Evolutionary conservation across 2,797 vertebrate species (phyloP).

Genomic region (Vireo griseus): DNA sequence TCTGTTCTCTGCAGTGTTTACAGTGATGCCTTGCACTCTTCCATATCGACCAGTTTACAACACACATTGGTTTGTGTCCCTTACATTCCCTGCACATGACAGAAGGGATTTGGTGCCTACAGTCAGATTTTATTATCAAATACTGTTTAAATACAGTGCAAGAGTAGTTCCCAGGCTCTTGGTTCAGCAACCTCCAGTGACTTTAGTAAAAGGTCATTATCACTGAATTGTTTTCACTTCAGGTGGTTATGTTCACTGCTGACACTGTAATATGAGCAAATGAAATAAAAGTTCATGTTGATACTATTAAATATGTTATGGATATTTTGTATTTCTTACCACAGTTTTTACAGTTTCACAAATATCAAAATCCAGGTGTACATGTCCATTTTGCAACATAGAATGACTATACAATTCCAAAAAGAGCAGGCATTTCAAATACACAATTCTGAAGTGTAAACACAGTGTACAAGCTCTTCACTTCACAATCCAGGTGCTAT

Average conservation of each 20-base stretch:
- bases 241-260: neutral
- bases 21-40: neutral
- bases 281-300: neutral
- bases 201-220: neutral
- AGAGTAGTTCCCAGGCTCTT: neutral
- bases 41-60: fast-evolving
- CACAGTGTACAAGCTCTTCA: constrained; percentile 60
- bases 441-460: constrained; percentile 70
- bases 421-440: constrained; percentile 71
- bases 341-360: constrained; percentile 65
- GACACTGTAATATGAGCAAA: neutral
- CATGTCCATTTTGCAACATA: constrained; percentile 52
- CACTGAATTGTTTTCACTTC: neutral
- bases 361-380: constrained; percentile 58
- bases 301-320: neutral
- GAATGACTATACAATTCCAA: constrained; percentile 65
- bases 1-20: neutral
- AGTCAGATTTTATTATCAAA: neutral
- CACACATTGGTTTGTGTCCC: neutral
- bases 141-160: neutral
- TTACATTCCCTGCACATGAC: neutral
- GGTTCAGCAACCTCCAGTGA: neutral
- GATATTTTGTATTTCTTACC: constrained; percentile 64
- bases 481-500: constrained; percentile 55
- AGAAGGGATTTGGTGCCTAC: neutral